Conservation (phyloP, 1,140 invertebrate genomes). For the Conopomorpha cramerella region DNA sequence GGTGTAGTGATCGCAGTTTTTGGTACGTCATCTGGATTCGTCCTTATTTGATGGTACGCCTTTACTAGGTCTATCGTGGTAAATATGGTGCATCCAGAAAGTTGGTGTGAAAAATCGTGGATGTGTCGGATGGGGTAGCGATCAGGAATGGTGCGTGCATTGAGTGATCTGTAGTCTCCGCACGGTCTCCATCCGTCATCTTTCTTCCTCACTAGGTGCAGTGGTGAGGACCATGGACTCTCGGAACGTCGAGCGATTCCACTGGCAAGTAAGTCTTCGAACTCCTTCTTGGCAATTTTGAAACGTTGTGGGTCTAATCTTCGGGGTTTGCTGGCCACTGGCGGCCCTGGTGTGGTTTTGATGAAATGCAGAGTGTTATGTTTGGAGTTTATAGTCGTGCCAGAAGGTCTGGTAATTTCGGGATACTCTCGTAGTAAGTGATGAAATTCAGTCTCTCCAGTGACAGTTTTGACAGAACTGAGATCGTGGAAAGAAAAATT, state of each 20-base stretch:
- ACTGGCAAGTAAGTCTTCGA: no score
- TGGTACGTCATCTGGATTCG: conserved; percentile 17
- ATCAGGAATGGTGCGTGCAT: conserved; percentile 26
- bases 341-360: no score
- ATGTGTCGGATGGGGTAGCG: conserved; percentile 21
- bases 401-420: no score
- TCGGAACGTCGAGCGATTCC: conserved; percentile 19
- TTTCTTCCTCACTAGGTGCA: conserved; percentile 38
- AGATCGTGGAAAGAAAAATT: no score
- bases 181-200: conserved; percentile 31
- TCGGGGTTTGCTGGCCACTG: no score
- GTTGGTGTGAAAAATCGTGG: conserved; percentile 26
- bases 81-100: conserved; percentile 21
- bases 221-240: conserved; percentile 31
- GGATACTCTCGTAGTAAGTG: no score
- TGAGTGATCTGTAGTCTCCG: conserved; percentile 42
- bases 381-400: no score
- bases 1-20: conserved; percentile 48
- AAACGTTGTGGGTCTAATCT: no score
- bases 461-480: no score
- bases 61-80: conserved; percentile 42
- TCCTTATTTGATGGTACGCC: conserved; percentile 48
- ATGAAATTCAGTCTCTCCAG: no score
- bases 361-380: no score
- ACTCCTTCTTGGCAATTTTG: conserved; percentile 11